Percentiles rank a stretch among this genome's conserved stretches.
Conservation (phyloP, 2,113 vertebrate genomes). For the Brachyhypopomus gauderio region DNA sequence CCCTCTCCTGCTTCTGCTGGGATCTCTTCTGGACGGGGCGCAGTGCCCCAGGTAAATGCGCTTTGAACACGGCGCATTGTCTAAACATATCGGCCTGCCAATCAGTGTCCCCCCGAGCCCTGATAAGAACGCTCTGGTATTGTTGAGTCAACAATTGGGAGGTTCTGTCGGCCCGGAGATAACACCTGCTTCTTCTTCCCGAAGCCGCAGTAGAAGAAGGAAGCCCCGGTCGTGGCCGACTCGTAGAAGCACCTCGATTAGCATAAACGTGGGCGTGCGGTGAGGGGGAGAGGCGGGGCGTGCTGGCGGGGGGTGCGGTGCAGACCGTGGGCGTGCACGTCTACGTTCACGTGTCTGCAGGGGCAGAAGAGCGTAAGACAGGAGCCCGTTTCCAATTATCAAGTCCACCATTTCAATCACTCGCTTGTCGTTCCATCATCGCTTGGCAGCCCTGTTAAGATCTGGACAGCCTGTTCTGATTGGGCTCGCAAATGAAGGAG, state of each 20-base stretch:
- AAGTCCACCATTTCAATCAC: conserved; percentile 53
- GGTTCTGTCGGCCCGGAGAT: conserved; percentile 84
- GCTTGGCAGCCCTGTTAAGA: conserved; percentile 40
- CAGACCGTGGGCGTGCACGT: not conserved
- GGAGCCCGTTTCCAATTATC: conserved; percentile 51
- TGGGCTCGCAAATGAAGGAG: conserved; percentile 44
- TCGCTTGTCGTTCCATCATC: conserved; percentile 52
- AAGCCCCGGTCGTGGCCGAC: conserved; percentile 45
- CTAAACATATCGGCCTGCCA: conserved; percentile 87
- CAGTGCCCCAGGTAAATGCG: conserved; percentile 84
- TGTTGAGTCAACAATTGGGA: conserved; percentile 90
- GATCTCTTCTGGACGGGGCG: conserved; percentile 70
- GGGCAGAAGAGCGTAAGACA: conserved; percentile 35
- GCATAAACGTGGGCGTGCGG: conserved; percentile 60
- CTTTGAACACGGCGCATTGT: conserved; percentile 89
- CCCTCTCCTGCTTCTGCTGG: conserved; percentile 76
- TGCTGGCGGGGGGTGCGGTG: not conserved
- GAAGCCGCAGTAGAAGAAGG: conserved; percentile 72
- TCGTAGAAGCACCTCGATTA: conserved; percentile 76
- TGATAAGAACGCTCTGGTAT: conserved; percentile 87
- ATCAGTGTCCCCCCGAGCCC: conserved; percentile 82
- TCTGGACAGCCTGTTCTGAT: conserved; percentile 40
- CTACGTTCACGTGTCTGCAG: conserved; percentile 5
- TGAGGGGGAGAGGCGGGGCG: conserved; percentile 1
- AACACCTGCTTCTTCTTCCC: conserved; percentile 83